Conservation (phyloP, 2,888 invertebrate species). For the Lysandra bellargus region DNA sequence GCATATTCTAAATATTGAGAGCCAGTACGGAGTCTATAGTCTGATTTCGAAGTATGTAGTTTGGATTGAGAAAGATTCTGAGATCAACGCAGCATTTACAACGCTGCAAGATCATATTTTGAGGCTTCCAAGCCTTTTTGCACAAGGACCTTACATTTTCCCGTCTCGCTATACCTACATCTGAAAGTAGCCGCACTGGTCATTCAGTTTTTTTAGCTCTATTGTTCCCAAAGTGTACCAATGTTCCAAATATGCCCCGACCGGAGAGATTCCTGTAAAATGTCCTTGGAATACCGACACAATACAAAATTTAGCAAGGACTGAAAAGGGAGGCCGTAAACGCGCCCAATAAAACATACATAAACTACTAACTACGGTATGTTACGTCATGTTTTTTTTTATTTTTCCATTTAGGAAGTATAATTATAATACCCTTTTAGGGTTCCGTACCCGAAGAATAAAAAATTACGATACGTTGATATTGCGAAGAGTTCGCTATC, state of each 20-base stretch:
- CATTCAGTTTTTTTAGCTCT: too few relatives aligned
- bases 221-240: background rate
- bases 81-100: too few relatives aligned
- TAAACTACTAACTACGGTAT: slow-evolving; percentile 2
- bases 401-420: background rate
- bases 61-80: too few relatives aligned
- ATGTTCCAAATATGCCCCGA: background rate
- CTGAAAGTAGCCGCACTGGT: too few relatives aligned
- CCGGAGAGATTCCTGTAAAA: background rate
- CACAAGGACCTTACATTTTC: too few relatives aligned
- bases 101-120: too few relatives aligned
- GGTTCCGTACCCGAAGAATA: background rate
- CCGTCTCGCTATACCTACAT: too few relatives aligned
- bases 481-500: too few relatives aligned
- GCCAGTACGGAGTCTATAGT: too few relatives aligned
- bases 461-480: background rate
- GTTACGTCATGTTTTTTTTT: background rate
- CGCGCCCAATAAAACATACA: background rate
- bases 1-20: too few relatives aligned
- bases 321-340: background rate
- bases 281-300: background rate
- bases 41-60: too few relatives aligned
- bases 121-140: too few relatives aligned
- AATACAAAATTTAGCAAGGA: background rate
- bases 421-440: background rate